Percentiles rank a stretch among this genome's conserved stretches.
Evolutionary conservation across 1,140 invertebrate species (phyloP).

Genomic region (Thaumatotibia leucotreta): DNA sequence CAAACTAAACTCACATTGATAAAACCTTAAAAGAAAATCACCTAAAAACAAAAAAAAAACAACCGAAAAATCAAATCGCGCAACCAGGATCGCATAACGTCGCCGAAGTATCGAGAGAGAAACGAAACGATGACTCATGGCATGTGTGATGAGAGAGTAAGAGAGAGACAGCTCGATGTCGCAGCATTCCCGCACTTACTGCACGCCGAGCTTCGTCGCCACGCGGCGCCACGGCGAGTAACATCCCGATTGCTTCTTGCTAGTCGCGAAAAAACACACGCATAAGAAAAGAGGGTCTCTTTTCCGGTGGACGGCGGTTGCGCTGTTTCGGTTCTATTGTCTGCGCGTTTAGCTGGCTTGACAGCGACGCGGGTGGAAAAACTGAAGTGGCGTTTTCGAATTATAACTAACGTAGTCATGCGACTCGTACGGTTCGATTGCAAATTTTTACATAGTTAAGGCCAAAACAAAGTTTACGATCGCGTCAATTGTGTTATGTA

Average conservation of each 20-base stretch:
- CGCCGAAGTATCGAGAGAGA: constrained; percentile 26
- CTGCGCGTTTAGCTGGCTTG: constrained; percentile 17
- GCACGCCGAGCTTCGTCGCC: constrained; percentile 93
- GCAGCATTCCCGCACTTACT: constrained; percentile 84
- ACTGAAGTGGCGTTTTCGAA: no score
- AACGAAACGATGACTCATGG: constrained; percentile 39
- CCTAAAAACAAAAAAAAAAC: constrained; percentile 25
- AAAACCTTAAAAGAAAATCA: constrained; percentile 19
- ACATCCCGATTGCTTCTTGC: constrained; percentile 82
- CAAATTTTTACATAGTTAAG: no score
- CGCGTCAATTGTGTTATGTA: no score
- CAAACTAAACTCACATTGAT: neutral
- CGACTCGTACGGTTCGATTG: no score
- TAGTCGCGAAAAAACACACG: constrained; percentile 50
- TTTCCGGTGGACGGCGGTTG: neutral
- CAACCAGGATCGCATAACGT: constrained; percentile 30
- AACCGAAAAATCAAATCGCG: constrained; percentile 26
- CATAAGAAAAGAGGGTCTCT: constrained; percentile 3
- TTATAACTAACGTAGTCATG: no score
- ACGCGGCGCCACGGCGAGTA: constrained; percentile 94
- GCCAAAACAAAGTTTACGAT: no score
- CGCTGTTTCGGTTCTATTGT: constrained; percentile 15
- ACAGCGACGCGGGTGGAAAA: constrained; percentile 18
- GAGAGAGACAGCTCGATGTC: constrained; percentile 43
- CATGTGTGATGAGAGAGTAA: constrained; percentile 49